Base-by-base conservation (phyloP, 2,113 vertebrate genomes). In the Phocoena phocoena region DNA sequence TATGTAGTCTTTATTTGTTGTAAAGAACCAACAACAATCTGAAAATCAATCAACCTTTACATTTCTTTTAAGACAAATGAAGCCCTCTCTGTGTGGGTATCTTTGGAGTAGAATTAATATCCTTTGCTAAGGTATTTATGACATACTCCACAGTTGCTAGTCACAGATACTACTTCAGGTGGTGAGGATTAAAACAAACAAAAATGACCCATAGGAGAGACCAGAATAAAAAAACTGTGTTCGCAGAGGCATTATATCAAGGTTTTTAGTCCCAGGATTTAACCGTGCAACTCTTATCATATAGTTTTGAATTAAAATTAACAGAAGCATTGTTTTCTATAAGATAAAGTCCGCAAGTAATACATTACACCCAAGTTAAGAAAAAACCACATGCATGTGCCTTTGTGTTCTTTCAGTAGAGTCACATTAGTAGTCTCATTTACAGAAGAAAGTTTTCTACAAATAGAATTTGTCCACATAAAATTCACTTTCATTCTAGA, bases 11-110 rank as follows among this genome's bases (percentile, higher is more conserved):
- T 88, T 60, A 79, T 58, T 94, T 96, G 14, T 71, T 73, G 10
- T 80, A 17, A 80, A 58, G 53, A 58, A 55, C 20, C 31, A 36
- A 80, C 76, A 79, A 79, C 33, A 58, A 80, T 62, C n/a, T 93
- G 63, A 89, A 93, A 96, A 84, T 89, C 36, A 94, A 90, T 44
- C 76, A 67, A 80, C 11, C 23, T 96, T 91, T 31, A 68, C 14
- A 58, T 77, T 85, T 90, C n/a, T 93, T 90, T 74, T 84, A 84
- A 85, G 26, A 92, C 13, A 90, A 93, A 65, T 77, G 53, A 18
- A 82, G 12, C 28, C 25, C 21, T 82, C 71, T 90, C 18, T 84
- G 12, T 3, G 87, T 87, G 17, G 11, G 6, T 73, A 20, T 87
- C 36, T 20, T 6, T 31, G 38, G 21, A 83, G 2, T n/a, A n/a